Evolutionary conservation across 1,140 invertebrate genomes (phyloP), one percentile per base, ranked within the genome.

Genomic region (Linepithema humile): DNA sequence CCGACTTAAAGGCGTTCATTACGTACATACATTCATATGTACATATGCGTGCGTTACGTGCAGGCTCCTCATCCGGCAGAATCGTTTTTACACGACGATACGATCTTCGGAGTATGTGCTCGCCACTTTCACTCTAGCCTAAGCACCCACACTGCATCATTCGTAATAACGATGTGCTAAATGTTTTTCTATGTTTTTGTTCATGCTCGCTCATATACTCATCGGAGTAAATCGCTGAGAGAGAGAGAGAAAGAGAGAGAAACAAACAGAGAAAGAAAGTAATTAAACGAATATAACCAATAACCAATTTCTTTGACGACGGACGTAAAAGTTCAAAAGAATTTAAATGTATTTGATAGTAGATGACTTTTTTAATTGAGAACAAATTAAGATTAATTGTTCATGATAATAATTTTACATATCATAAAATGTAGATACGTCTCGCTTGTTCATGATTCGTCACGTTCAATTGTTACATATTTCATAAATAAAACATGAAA

Each of bases 51-150:
- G 38, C 7, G 40, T 75, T 75, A 77, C 40, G 59, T 77, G 32
- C 43, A 40, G 59, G 38, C 23, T 40, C 40, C 55, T 60, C 67
- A 57, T 45, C 40, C 53, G 70, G 40, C 40, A 74, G 55, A 73
- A 82, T 82, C 40, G 67, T 73, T 60, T 82, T 74, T 77, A 53
- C 45, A 50, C 67, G 78, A 38, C 69, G 78, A 82, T 82, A 82
- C 69, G 69, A 82, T 82, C 75, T 67, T 38, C 50, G 26, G 32
- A 35, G 69, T 73, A 40, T 26, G 17, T 20, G 55, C 32, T 74
- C 55, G 53, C 40, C 69, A 82, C 78, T 82, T 82, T 82, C 78
- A 82, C 78, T 82, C 55, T 45, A 7, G 59, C 45, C 69, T 74
- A 48, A 74, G 55, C 53, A 73, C 55, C 38, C 29, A 74, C 59